Conservation (phyloP, 2,888 invertebrate species). For the Cheilosia vernalis region DNA sequence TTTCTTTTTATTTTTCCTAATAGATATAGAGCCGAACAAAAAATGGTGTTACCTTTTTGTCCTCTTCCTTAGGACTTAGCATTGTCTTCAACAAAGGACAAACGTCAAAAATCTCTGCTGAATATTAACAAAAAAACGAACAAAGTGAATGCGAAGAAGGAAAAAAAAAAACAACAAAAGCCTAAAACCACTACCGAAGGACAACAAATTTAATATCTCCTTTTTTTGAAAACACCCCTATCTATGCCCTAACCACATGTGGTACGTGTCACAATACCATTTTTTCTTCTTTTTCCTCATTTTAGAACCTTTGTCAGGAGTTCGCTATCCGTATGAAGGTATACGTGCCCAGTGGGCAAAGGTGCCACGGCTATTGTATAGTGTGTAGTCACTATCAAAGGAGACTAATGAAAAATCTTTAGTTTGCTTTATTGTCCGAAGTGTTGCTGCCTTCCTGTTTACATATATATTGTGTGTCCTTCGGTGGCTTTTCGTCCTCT, state of each 20-base stretch:
- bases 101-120: slow-evolving; percentile 14
- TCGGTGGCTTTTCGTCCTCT: slow-evolving; percentile 11
- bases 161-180: slow-evolving; percentile 11
- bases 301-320: slow-evolving; percentile 47
- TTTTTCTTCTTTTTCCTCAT: slow-evolving; percentile 28
- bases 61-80: background rate
- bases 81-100: slow-evolving; percentile 6
- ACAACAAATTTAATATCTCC: slow-evolving; percentile 57
- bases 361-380: slow-evolving; percentile 42
- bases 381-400: slow-evolving; percentile 45
- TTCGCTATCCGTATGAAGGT: background rate
- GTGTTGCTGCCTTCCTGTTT: background rate
- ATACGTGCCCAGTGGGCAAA: slow-evolving; percentile 3
- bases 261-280: slow-evolving; percentile 44
- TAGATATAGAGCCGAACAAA: background rate
- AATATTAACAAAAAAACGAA: slow-evolving; percentile 16
- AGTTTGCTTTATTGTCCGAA: slow-evolving; percentile 31
- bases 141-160: background rate
- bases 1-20: too few species aligned
- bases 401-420: slow-evolving; percentile 52
- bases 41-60: background rate
- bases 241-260: slow-evolving; percentile 39
- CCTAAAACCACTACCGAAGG: slow-evolving; percentile 22
- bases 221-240: background rate
- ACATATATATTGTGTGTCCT: slow-evolving; percentile 5